A percentile compares a stretch with the other conserved stretches of the same genome.
These are phyloP conservation scores for Excalfactoria chinensis DNA, from an alignment of 2,113 vertebrate genomes.

Conservation along the genomic window DNA sequence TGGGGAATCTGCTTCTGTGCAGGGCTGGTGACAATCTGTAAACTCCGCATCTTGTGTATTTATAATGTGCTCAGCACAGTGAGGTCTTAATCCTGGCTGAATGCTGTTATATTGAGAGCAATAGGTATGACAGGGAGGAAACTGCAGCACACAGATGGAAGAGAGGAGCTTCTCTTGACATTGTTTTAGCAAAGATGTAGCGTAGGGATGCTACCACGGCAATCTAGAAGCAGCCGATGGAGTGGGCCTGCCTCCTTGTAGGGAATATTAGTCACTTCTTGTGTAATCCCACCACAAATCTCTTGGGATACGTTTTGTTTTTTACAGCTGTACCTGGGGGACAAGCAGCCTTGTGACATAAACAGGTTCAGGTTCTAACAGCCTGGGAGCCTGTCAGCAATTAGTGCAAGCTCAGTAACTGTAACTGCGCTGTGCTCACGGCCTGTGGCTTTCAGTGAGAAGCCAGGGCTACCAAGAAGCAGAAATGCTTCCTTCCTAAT, in stretches of 20 bases:
- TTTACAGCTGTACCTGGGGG: slow-evolving; percentile 62
- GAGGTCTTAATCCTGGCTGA: slow-evolving; percentile 39
- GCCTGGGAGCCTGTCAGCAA: slow-evolving; percentile 43
- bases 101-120: background rate
- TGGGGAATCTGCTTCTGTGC: slow-evolving; percentile 48
- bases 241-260: background rate
- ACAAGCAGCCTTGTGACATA: slow-evolving; percentile 60
- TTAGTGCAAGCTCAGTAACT: background rate
- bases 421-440: background rate
- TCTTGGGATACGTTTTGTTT: slow-evolving; percentile 64
- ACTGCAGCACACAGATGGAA: background rate
- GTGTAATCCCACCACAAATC: background rate
- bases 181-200: slow-evolving; percentile 15
- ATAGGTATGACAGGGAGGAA: background rate
- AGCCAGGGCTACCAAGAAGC: background rate
- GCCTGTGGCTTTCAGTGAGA: background rate
- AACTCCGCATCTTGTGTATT: slow-evolving; percentile 27
- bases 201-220: background rate
- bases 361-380: slow-evolving; percentile 42
- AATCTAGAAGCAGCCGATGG: background rate
- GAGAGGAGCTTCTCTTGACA: slow-evolving; percentile 4
- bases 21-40: slow-evolving; percentile 42
- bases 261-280: slow-evolving; percentile 36
- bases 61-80: slow-evolving; percentile 22
- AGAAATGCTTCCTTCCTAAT: background rate